phyloP scores from a whole-genome alignment of 2,113 vertebrate genomes.

The Serinus canaria region DNA sequence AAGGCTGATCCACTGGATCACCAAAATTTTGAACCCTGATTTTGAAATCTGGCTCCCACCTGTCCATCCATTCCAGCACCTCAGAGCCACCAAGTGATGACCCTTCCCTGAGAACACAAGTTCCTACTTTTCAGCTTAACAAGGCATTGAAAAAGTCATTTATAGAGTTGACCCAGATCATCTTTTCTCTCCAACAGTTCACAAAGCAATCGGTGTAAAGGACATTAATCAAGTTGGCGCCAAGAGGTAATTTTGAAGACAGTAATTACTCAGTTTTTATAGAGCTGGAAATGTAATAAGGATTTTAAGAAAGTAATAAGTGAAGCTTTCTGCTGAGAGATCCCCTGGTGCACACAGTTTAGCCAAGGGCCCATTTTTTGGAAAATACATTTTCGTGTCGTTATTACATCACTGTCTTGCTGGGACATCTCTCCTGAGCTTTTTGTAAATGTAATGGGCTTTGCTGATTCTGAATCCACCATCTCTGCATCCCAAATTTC shows the following conservation, averaged over 20 bases:
- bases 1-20: neutral
- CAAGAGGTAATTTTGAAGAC: slow-evolving; percentile 59
- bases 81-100: neutral
- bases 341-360: slow-evolving; percentile 44
- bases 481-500: neutral
- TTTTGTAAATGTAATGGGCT: neutral
- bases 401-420: slow-evolving; percentile 58
- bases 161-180: slow-evolving; percentile 42
- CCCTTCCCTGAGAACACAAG: neutral
- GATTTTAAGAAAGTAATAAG: slow-evolving; percentile 62
- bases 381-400: slow-evolving; percentile 50
- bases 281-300: slow-evolving; percentile 55
- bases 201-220: slow-evolving; percentile 2
- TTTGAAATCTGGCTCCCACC: neutral
- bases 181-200: slow-evolving; percentile 57
- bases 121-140: neutral
- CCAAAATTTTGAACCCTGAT: neutral
- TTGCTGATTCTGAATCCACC: neutral
- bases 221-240: slow-evolving; percentile 42
- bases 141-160: slow-evolving; percentile 2
- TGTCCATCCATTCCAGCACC: neutral
- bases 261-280: slow-evolving; percentile 64
- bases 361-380: slow-evolving; percentile 43
- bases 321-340: slow-evolving; percentile 30
- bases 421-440: slow-evolving; percentile 53